Evolutionary conservation across 2,888 invertebrate genomes (phyloP).

Genomic region (Petrolisthes manimaculis): DNA sequence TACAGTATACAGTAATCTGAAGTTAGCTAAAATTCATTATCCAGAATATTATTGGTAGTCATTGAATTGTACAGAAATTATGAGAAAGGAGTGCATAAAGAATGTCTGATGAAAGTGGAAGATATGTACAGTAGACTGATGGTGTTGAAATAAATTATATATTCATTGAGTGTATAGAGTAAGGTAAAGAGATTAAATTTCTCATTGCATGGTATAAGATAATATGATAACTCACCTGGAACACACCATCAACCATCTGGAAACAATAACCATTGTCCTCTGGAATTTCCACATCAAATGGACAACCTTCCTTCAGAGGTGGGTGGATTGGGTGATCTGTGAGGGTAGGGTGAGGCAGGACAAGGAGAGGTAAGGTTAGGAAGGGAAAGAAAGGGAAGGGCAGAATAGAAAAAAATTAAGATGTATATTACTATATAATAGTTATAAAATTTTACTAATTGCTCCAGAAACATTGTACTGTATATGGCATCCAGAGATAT

Average conservation of each 20-base stretch:
- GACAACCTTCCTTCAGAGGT: conserved; percentile 76
- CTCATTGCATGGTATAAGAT: neutral
- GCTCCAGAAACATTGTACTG: too few relatives aligned
- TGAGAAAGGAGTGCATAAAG: too few relatives aligned
- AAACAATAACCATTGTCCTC: conserved; percentile 79
- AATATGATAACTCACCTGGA: conserved; percentile 74
- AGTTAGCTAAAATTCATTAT: neutral
- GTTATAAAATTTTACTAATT: too few relatives aligned
- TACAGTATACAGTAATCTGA: too few relatives aligned
- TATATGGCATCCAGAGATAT: neutral
- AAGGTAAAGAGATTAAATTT: neutral
- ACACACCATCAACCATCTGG: conserved; percentile 83
- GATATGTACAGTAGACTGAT: too few relatives aligned
- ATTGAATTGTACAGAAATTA: too few relatives aligned
- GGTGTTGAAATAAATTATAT: too few relatives aligned
- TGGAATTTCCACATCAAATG: conserved; percentile 85
- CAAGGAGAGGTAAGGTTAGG: neutral
- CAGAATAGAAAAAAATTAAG: neutral
- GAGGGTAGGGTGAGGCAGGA: conserved; percentile 32
- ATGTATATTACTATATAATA: too few relatives aligned
- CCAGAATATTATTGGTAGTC: too few relatives aligned
- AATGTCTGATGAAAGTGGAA: neutral
- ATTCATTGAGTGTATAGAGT: too few relatives aligned
- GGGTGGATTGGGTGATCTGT: conserved; percentile 92
- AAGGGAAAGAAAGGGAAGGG: neutral